Conservation (phyloP, 2,797 vertebrate species). For the Manis javanica region DNA sequence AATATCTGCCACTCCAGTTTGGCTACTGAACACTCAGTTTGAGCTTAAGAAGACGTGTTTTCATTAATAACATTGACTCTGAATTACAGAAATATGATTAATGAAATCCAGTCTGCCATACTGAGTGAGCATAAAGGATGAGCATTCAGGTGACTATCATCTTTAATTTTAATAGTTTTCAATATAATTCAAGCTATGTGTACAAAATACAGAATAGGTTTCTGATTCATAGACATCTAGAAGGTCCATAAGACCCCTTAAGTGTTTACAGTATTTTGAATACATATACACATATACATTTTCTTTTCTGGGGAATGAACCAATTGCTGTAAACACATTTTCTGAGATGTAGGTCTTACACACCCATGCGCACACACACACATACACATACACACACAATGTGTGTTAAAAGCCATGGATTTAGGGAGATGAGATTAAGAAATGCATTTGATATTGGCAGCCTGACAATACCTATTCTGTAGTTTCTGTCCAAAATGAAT, state of each 20-base stretch:
- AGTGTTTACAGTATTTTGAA: background rate
- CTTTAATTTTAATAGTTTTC: background rate
- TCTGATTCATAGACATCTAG: background rate
- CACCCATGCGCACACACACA: background rate
- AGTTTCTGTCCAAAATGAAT: conserved; percentile 27
- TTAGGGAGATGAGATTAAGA: background rate
- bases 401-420: background rate
- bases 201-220: background rate
- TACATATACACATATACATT: too few relatives aligned
- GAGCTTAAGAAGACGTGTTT: background rate
- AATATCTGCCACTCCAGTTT: background rate
- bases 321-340: background rate
- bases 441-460: background rate
- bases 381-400: background rate
- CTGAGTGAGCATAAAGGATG: background rate
- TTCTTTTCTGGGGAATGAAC: background rate
- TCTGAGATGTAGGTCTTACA: background rate
- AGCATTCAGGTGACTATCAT: background rate
- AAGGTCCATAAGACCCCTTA: background rate
- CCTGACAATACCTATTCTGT: background rate
- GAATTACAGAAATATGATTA: background rate
- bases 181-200: background rate
- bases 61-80: background rate
- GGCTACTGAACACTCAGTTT: background rate
- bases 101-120: background rate